phyloP scores from a whole-genome alignment of 1,140 invertebrate species.

The Vanessa atalanta region DNA sequence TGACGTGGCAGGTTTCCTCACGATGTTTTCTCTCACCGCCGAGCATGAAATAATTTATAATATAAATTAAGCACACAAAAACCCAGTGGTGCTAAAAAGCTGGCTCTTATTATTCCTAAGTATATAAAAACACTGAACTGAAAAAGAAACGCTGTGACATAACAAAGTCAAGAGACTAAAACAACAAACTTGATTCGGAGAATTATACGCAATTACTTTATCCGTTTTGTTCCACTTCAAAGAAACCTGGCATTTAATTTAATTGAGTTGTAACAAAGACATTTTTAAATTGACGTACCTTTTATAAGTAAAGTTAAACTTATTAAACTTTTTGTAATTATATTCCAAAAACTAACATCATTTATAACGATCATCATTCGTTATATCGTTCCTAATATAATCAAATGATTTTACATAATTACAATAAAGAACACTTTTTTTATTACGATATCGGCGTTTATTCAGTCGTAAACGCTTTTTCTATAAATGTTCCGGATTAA shows the following conservation, averaged over 20 bases:
- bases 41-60: too few species aligned
- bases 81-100: too few species aligned
- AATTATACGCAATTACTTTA: constrained; percentile 7
- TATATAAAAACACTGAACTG: neutral
- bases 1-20: too few species aligned
- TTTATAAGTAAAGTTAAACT: neutral
- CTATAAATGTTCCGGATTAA: too few species aligned
- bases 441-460: too few species aligned
- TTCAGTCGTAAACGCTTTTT: too few species aligned
- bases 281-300: neutral
- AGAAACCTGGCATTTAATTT: neutral
- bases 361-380: neutral
- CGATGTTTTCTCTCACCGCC: too few species aligned
- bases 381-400: neutral
- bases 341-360: neutral
- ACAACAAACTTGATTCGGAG: neutral
- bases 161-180: neutral
- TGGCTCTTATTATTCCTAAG: neutral
- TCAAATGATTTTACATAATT: too few species aligned
- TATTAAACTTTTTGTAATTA: neutral
- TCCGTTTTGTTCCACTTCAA: neutral
- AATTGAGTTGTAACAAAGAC: constrained; percentile 1
- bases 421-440: too few species aligned
- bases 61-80: too few species aligned
- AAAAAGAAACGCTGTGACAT: neutral